Evolutionary conservation across 2,113 vertebrate genomes (phyloP), one percentile per base, ranked within the genome.

Genomic region (Sorex fumeus): DNA sequence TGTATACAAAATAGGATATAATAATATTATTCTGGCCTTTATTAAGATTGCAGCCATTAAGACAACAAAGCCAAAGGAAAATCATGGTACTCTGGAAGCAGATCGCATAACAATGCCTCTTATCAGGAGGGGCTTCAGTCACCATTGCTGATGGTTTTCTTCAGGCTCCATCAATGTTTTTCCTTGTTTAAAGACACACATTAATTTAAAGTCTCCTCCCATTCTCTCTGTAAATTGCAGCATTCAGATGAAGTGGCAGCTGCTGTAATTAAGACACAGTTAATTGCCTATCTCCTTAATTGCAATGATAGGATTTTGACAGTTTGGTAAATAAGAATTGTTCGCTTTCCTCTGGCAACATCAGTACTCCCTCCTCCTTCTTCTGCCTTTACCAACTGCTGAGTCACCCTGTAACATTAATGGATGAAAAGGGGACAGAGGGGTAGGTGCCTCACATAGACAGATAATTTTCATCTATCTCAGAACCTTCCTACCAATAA

Each of bases 201-300:
- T 85, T 93, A 96, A 95, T 96, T 96, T 96, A 97, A 97, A 98
- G 96, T 96, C 97, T 96, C 98, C 96, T 96, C 96, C 97, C 96
- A 77, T 97, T 97, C 97, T 98, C 97, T 97, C 95, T 4, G 28
- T 95, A 98, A 98, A 98, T 98, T 98, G 97, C 97, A 87, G 96
- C 97, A 97, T 98, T 98, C 97, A 98, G 94, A 97, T 97, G 95
- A 98, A 98, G 97, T 97, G 98, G 97, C 98, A 98, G 98, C 97
- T 98, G 98, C 97, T 98, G 97, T 98, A 98, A 98, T 98, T 98
- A 98, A 98, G 97, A 97, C 96, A 97, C 96, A 98, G 97, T 97
- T 98, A 98, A 98, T 98, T 98, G 98, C 98, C 98, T 97, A 87
- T 96, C 97, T 96, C 95, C 97, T 98, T 98, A 98, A 98, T 98